Evolutionary conservation across 2,888 invertebrate genomes (phyloP), one percentile per base, ranked within the genome.

Genomic region (Hydropsyche betteni): DNA sequence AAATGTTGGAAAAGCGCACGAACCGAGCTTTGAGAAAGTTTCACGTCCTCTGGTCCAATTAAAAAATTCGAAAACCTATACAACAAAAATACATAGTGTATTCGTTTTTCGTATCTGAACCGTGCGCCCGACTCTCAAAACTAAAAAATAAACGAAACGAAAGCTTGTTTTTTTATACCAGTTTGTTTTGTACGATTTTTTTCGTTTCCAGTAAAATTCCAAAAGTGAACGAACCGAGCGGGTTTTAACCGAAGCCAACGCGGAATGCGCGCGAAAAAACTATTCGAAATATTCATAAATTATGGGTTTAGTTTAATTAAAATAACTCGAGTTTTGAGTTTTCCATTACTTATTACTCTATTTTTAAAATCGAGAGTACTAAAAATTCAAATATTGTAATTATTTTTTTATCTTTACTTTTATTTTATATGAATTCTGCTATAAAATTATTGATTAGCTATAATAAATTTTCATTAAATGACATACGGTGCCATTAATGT

Each of bases 191-290:
- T 44, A 2, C 44, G 55, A 14, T 24, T 14, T 55, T 24, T 24
- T 16, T 7, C 7, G 24, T n/a, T 69, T 38, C 38, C 69, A 12
- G 44, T n/a, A 24, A 24, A 64, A 64, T 64, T 64, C 64, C 64
- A 24, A 24, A 24, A 1, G 24, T 24, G 24, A 24, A 10, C 69
- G 53, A 53, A 50, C 24, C 12, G 51, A 10, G 51, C 50, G 36
- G 70, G 34, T 70, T 52, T 53, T 53, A 44, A 10, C n/a, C 55
- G 53, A 44, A 24, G 52, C 70, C 52, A 50, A 55, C 36, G 52
- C 58, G 72, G 70, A 70, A 70, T 72, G 58, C 72, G 72, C 61
- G 38, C 55, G 38, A 58, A 61, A 72, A 72, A 34, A 38, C 61
- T 55, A 10, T 55, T 36, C 7, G 36, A 24, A 16, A 33, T 34